Evolutionary conservation across 2,888 invertebrate genomes (phyloP).

Genomic region (Odontothrips loti): DNA sequence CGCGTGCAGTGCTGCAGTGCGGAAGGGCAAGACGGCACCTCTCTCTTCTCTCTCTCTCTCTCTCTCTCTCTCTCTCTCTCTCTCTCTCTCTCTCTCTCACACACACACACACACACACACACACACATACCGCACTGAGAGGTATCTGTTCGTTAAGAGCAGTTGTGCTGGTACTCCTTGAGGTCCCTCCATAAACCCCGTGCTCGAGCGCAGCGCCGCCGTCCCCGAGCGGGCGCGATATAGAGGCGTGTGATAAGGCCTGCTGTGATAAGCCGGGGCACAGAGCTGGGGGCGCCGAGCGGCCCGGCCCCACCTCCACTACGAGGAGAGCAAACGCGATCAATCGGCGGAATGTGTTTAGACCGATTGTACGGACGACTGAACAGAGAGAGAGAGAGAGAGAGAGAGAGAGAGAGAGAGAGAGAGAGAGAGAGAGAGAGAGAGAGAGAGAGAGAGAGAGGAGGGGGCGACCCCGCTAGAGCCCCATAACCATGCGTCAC

Average conservation of each 20-base stretch:
- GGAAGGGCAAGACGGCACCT: too few relatives aligned
- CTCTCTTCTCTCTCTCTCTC: too few relatives aligned
- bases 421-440: neutral
- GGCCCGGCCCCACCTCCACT: neutral
- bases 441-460: neutral
- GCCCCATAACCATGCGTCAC: slow-evolving; percentile 16
- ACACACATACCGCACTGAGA: too few relatives aligned
- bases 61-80: too few relatives aligned
- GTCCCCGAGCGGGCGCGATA: too few relatives aligned
- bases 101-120: too few relatives aligned
- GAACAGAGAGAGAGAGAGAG: neutral
- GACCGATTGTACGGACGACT: slow-evolving; percentile 14
- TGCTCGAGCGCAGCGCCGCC: too few relatives aligned
- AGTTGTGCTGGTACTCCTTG: too few relatives aligned
- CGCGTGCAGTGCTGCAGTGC: too few relatives aligned
- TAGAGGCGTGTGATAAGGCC: neutral
- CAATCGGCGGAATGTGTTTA: slow-evolving; percentile 20
- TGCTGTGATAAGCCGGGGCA: neutral
- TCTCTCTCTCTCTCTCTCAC: too few relatives aligned
- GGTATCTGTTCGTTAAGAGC: too few relatives aligned
- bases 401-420: neutral
- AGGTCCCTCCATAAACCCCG: too few relatives aligned
- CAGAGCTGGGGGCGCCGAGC: neutral
- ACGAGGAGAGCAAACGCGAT: neutral
- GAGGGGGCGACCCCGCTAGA: neutral